Base-by-base conservation (phyloP, 2,888 invertebrate genomes). In the Teinopalpus imperialis region DNA sequence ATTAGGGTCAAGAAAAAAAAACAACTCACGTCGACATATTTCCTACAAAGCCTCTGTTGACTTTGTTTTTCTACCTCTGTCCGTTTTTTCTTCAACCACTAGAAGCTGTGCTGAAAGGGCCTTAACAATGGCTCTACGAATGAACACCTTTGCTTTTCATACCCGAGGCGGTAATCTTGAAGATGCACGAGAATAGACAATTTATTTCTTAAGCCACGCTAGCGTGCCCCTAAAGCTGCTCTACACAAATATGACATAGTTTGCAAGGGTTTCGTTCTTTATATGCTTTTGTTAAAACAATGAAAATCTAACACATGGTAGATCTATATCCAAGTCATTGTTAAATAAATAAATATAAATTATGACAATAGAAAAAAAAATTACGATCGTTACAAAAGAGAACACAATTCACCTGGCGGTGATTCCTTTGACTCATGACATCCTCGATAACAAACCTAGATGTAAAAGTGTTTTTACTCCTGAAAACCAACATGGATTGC, bases 141-240 rank as follows among this genome's bases (percentile, higher is more conserved):
- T 30, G 46, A 41, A 46, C 41, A 46, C 45, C 45, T 45, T 32
- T 14, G 23, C 35, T 36, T 34, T 34, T 34, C 30, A 20, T n/a
- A 8, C 40, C 30, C 24, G 30, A 24, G 46, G 30, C 34, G 24
- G 39, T 31, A n/a, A 21, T 40, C 35, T 46, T 46, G 14, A 46
- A 46, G 40, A 36, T 46, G 41, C 30, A 41, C 35, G 35, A 36
- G 41, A 41, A 41, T 41, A 30, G 46, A 41, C 23, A 40, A 31
- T 31, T 26, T 24, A 20, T 42, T 43, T 35, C 8, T 24, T 46
- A 18, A 21, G 14, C n/a, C 14, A 10, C 27, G 24, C 24, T 20
- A 21, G 10, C 21, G 21, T 21, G 7, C 2, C 2, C 6, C 23
- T 16, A 16, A 16, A 23, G 23, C 23, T n/a, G n/a, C n/a, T n/a